Evolutionary conservation across 1,140 invertebrate species (phyloP), one percentile per base, ranked within the genome.

Genomic region (Zaprionus nigranus): DNA sequence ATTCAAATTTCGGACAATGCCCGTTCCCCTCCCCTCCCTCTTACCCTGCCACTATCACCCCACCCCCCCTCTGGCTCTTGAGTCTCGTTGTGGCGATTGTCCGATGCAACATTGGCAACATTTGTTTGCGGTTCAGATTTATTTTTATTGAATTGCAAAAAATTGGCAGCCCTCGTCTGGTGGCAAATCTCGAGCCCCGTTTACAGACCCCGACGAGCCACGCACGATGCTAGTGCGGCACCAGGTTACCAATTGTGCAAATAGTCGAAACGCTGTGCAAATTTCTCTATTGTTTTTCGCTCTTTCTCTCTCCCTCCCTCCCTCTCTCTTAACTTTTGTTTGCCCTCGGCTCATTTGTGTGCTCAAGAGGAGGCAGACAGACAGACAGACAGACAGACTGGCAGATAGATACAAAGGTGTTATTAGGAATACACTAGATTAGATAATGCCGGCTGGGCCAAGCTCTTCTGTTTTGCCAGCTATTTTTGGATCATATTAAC

Each of bases 101-200:
- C 46, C 46, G 65, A 72, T 78, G 46, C 66, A 46, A 46, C 40
- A 78, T 51, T 17, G 15, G 64, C 66, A 20, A 65, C 83, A 67
- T 66, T 75, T 88, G 85, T 88, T 88, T 88, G 84, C 84, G 81
- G 85, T 88, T 90, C 20, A 64, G 84, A 88, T 88, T 88, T 88
- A 83, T 84, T 81, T 87, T 84, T 74, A 87, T 87, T 88, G 83
- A 86, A 87, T 85, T 79, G 79, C 72, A 65, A 73, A 73, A 79
- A 79, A 79, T 73, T 79, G 67, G 53, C 73, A 75, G 68, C 68
- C 58, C 53, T 22, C 49, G 17, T 38, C 51, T 53, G 6, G 7
- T 34, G 46, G 11, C 43, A 49, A 13, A 57, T 12, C 43, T 13
- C 54, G 13, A 22, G 54, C 30, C 30, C 9, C 30, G 30, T 34